phyloP scores from a whole-genome alignment of 2,888 invertebrate species.

The Brachycybe producta region DNA sequence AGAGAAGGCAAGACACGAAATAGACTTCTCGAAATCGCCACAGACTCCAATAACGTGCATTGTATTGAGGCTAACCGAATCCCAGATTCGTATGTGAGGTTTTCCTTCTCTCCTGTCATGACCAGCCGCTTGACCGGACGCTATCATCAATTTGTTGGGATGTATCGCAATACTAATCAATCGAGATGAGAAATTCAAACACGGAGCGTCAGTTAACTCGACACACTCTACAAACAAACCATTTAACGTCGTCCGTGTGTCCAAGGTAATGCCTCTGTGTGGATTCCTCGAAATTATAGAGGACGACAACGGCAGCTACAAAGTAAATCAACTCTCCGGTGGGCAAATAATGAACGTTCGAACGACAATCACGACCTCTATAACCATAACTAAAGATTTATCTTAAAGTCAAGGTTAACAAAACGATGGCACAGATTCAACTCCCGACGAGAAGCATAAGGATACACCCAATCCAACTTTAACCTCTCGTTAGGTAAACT shows the following conservation, averaged over 20 bases:
- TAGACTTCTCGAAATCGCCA: conserved; percentile 72
- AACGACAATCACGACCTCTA: conserved; percentile 79
- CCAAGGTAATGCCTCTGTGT: conserved; percentile 83
- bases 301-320: conserved; percentile 78
- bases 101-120: conserved; percentile 65
- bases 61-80: conserved; percentile 77
- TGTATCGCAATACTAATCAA: conserved; percentile 63
- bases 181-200: conserved; percentile 29
- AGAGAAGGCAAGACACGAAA: conserved; percentile 76
- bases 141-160: conserved; percentile 76
- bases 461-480: conserved; percentile 81
- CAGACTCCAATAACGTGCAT: conserved; percentile 70
- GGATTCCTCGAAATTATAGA: conserved; percentile 82
- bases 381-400: conserved; percentile 41
- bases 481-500: conserved; percentile 67
- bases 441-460: conserved; percentile 27
- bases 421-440: background rate
- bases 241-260: conserved; percentile 88
- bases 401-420: conserved; percentile 17
- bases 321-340: conserved; percentile 89
- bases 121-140: conserved; percentile 80
- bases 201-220: background rate
- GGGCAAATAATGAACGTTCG: conserved; percentile 74
- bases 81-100: conserved; percentile 88
- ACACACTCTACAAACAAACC: conserved; percentile 37